These are phyloP conservation scores for Macropodus opercularis DNA, from an alignment of 2,797 vertebrate genomes.

Conservation along the genomic window DNA sequence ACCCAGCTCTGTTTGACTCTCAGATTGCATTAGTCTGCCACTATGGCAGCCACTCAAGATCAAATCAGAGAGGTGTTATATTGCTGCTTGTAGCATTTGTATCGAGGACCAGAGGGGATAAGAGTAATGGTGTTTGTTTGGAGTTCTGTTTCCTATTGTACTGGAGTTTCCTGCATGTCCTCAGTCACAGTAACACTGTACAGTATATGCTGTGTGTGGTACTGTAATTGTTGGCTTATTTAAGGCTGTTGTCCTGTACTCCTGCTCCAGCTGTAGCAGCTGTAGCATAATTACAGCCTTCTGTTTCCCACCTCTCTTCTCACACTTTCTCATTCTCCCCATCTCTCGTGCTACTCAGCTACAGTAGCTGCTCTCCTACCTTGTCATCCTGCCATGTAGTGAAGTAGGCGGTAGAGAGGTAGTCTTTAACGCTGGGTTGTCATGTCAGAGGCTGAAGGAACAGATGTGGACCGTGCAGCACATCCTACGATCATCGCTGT, in stretches of 20 bases:
- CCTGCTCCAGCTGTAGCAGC: constrained; percentile 70
- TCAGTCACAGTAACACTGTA: constrained; percentile 17
- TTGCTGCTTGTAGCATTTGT: constrained; percentile 36
- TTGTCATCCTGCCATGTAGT: constrained; percentile 61
- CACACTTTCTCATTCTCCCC: constrained; percentile 26
- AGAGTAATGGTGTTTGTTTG: constrained; percentile 26
- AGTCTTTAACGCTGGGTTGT: constrained; percentile 63
- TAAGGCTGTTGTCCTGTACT: constrained; percentile 52
- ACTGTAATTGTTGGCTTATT: constrained; percentile 60
- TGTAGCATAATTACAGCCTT: constrained; percentile 72
- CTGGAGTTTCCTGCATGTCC: constrained; percentile 43
- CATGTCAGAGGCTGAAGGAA: constrained; percentile 30
- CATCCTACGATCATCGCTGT: constrained; percentile 21
- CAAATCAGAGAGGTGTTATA: constrained; percentile 46
- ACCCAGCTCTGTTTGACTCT: constrained; percentile 27
- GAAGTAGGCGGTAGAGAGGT: constrained; percentile 55
- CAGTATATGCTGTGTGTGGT: constrained; percentile 28
- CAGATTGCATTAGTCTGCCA: constrained; percentile 40
- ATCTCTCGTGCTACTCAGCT: constrained; percentile 45
- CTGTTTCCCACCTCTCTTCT: constrained; percentile 41
- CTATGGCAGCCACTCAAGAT: constrained; percentile 52
- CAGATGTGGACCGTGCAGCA: constrained; percentile 25
- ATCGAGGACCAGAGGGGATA: constrained; percentile 28
- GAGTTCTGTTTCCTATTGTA: constrained; percentile 19
- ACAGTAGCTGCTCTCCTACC: constrained; percentile 55